phyloP scores from a whole-genome alignment of 2,113 vertebrate species.

The Bothrops jararaca region DNA sequence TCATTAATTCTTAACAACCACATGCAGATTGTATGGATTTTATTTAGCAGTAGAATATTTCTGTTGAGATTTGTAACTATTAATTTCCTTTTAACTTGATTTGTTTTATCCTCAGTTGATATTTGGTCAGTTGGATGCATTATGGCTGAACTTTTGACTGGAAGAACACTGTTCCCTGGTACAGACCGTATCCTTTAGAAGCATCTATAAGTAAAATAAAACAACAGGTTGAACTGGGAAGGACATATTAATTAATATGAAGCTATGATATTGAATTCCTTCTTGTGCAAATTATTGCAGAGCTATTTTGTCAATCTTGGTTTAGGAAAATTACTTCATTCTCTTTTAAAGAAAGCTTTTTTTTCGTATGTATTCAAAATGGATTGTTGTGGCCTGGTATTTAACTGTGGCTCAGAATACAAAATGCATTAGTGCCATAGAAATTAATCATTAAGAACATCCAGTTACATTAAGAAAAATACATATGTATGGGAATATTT shows the following conservation, averaged over 20 bases:
- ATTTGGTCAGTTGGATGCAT: slow-evolving; percentile 99
- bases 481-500: background rate
- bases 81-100: background rate
- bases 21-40: background rate
- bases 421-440: slow-evolving; percentile 1
- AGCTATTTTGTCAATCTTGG: background rate
- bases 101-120: slow-evolving; percentile 80
- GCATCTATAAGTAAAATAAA: slow-evolving; percentile 14
- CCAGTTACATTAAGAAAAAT: background rate
- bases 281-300: background rate
- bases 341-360: background rate
- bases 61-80: background rate
- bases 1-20: background rate
- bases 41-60: background rate
- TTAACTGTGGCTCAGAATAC: background rate
- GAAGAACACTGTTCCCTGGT: slow-evolving; percentile 94
- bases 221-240: background rate
- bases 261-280: background rate
- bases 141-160: slow-evolving; percentile 97
- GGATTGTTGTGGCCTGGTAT: background rate
- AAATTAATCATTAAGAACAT: background rate
- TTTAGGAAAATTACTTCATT: background rate
- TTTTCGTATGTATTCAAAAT: background rate
- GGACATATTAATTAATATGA: background rate
- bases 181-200: slow-evolving; percentile 97